Conservation (phyloP, 1,140 invertebrate species). For the Branchinecta lynchi region DNA sequence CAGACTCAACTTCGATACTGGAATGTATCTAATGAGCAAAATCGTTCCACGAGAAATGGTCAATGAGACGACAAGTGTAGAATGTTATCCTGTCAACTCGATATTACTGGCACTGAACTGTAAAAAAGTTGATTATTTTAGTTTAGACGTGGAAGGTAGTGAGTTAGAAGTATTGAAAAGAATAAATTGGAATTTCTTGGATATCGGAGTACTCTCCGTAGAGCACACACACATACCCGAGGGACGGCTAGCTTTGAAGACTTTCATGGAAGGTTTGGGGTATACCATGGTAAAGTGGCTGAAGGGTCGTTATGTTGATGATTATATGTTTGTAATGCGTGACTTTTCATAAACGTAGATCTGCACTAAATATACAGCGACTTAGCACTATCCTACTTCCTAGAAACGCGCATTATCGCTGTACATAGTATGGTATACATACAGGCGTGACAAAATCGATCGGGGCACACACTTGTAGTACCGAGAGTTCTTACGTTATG, state of each 20-base stretch:
- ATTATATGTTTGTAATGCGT: neutral
- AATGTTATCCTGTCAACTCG: slow-evolving; percentile 19
- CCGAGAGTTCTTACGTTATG: no score
- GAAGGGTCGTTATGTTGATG: neutral
- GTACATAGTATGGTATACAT: no score
- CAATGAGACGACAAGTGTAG: neutral
- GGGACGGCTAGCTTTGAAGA: neutral
- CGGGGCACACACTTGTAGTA: no score
- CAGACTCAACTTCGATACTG: neutral
- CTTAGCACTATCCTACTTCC: no score
- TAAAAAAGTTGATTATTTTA: slow-evolving; percentile 19
- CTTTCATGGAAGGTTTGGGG: neutral
- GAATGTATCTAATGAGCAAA: neutral
- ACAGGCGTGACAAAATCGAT: no score
- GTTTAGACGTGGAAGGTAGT: slow-evolving; percentile 19
- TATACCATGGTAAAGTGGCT: neutral
- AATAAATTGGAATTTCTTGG: neutral
- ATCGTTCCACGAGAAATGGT: neutral
- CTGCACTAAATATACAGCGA: no score
- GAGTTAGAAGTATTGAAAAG: slow-evolving; percentile 4
- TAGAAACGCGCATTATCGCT: no score
- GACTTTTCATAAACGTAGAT: no score
- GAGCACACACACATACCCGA: neutral
- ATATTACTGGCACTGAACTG: slow-evolving; percentile 16
- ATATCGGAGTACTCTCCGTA: neutral